Evolutionary conservation across 2,797 vertebrate species (phyloP).

Genomic region (Phaenicophaeus curvirostris): DNA sequence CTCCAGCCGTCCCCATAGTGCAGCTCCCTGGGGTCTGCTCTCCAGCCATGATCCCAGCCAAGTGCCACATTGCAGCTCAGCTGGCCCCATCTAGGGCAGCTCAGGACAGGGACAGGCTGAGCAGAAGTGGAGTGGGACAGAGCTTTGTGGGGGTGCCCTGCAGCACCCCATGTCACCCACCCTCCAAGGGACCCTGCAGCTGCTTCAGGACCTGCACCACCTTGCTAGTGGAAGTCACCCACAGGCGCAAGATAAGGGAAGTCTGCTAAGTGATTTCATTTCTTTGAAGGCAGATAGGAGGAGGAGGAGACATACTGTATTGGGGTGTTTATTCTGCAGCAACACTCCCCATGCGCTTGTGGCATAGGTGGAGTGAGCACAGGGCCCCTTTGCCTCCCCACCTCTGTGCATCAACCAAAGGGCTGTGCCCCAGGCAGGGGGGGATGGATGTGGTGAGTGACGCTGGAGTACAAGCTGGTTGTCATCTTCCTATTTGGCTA

Average conservation of each 20-base stretch:
- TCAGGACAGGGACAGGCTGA: not conserved
- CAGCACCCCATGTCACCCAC: not conserved
- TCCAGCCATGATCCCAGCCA: not conserved
- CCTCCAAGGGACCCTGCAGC: not conserved
- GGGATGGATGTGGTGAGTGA: fast-evolving
- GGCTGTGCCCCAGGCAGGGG: not conserved
- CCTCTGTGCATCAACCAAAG: not conserved
- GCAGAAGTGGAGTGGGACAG: not conserved
- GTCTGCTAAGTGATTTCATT: not conserved
- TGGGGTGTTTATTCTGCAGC: not conserved
- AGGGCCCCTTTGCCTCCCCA: fast-evolving
- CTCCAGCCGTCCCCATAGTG: fast-evolving
- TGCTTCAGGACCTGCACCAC: not conserved
- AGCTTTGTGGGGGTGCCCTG: not conserved
- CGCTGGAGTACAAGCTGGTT: not conserved
- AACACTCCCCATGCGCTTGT: not conserved
- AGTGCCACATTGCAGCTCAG: not conserved
- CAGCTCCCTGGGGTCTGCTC: not conserved
- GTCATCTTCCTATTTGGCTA: not conserved
- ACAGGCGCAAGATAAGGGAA: not conserved
- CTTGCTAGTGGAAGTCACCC: not conserved
- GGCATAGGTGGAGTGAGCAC: not conserved
- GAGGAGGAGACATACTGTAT: not conserved
- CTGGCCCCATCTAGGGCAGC: not conserved
- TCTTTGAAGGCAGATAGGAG: not conserved